Conservation (phyloP, 2,888 invertebrate species). For the Netelia inedita region DNA sequence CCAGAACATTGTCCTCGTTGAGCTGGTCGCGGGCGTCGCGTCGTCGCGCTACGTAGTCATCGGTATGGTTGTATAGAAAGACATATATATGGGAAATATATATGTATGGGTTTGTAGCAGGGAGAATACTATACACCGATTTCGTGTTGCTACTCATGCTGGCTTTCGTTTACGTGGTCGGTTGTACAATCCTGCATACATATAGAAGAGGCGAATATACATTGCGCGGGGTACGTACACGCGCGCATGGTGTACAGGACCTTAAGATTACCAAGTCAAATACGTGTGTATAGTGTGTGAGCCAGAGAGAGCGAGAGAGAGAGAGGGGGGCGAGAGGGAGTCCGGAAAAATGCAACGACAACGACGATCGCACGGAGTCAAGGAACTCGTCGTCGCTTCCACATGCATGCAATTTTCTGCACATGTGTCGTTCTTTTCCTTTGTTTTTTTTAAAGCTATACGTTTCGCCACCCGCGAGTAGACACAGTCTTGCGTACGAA, state of each 20-base stretch:
- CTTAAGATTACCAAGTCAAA: constrained; percentile 84
- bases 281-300: constrained; percentile 74
- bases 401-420: background rate
- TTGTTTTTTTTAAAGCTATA: constrained; percentile 21
- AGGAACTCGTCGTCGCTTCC: constrained; percentile 74
- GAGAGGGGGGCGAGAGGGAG: constrained; percentile 33
- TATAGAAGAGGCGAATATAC: constrained; percentile 22
- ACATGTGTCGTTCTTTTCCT: background rate
- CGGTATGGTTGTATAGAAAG: constrained; percentile 20
- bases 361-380: constrained; percentile 76
- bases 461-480: constrained; percentile 7
- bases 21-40: constrained; percentile 67
- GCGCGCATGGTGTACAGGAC: constrained; percentile 73
- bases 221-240: constrained; percentile 28
- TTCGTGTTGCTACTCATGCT: constrained; percentile 54
- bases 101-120: background rate
- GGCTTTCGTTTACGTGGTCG: constrained; percentile 48
- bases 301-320: constrained; percentile 39
- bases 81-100: constrained; percentile 7
- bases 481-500: too few species aligned
- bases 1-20: constrained; percentile 77
- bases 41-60: constrained; percentile 48
- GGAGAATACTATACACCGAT: constrained; percentile 43
- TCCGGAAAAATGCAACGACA: constrained; percentile 79
- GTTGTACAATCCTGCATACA: constrained; percentile 34